A percentile compares a stretch with the other conserved stretches of the same genome.
These are phyloP conservation scores for Oryctes rhinoceros DNA, from an alignment of 1,140 invertebrate species.

Conservation along the genomic window DNA sequence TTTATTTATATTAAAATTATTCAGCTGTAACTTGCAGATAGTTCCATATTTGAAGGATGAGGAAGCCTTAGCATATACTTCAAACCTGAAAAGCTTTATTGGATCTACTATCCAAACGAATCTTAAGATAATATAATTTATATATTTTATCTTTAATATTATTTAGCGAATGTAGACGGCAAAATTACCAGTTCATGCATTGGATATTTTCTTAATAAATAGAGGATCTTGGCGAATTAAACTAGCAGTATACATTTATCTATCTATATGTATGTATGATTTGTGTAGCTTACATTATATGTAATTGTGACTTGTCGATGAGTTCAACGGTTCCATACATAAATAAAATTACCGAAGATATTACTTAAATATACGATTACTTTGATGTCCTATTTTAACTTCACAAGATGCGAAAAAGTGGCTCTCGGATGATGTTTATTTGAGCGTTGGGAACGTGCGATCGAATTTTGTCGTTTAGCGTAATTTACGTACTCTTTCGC, in stretches of 20 bases:
- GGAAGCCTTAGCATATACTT: no score
- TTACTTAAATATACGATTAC: conserved; percentile 5
- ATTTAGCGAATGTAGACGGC: no score
- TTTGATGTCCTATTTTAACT: conserved; percentile 4
- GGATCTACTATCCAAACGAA: no score
- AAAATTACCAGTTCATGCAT: neutral
- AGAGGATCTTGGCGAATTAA: neutral
- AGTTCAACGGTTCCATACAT: neutral
- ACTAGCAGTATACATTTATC: neutral
- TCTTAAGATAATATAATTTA: no score
- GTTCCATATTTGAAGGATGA: no score
- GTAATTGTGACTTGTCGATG: neutral
- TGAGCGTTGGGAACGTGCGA: neutral
- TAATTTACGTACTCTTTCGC: neutral
- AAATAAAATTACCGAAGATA: neutral
- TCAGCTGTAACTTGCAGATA: no score
- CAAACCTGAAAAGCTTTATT: no score
- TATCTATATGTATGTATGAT: neutral
- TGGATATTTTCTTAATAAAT: neutral
- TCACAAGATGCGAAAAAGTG: neutral
- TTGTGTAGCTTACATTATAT: neutral
- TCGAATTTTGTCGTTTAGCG: neutral
- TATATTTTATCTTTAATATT: no score
- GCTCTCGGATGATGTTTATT: neutral
- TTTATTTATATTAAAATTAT: no score